Evolutionary conservation across 1,140 invertebrate genomes (phyloP).

Genomic region (Portunus trituberculatus): DNA sequence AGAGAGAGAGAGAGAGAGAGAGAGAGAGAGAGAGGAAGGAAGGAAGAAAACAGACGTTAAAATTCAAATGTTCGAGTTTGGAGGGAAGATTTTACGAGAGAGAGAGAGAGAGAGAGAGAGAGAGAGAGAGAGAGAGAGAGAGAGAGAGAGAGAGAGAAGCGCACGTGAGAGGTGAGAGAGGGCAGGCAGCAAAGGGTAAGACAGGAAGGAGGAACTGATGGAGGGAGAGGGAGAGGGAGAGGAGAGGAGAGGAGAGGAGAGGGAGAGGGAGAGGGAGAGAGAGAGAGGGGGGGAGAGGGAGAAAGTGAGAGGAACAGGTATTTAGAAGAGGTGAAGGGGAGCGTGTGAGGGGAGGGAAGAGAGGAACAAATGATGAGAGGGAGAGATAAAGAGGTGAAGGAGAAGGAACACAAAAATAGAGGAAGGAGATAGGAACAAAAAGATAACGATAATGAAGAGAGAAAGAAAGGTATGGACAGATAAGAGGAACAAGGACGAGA

Average conservation of each 20-base stretch:
- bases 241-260: too few species aligned
- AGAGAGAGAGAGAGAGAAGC: not conserved
- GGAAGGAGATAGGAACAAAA: slow-evolving; percentile 1
- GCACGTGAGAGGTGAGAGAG: not conserved
- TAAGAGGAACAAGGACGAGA: not conserved
- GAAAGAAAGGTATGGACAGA: too few species aligned
- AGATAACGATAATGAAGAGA: not conserved
- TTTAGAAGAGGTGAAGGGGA: too few species aligned
- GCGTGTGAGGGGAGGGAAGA: too few species aligned
- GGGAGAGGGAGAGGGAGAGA: not conserved
- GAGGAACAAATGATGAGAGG: not conserved
- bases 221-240: slow-evolving; percentile 1
- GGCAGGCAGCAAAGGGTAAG: not conserved
- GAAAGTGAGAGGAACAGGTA: not conserved
- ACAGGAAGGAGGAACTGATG: not conserved
- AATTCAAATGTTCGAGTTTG: not conserved
- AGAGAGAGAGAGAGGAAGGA: not conserved
- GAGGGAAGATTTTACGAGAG: not conserved
- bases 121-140: not conserved
- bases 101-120: not conserved
- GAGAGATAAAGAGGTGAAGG: not conserved
- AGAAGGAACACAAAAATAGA: not conserved
- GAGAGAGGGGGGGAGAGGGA: not conserved
- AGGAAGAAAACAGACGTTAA: not conserved
- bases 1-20: not conserved